phyloP scores from a whole-genome alignment of 2,113 vertebrate genomes.

The Anhinga rufa region DNA sequence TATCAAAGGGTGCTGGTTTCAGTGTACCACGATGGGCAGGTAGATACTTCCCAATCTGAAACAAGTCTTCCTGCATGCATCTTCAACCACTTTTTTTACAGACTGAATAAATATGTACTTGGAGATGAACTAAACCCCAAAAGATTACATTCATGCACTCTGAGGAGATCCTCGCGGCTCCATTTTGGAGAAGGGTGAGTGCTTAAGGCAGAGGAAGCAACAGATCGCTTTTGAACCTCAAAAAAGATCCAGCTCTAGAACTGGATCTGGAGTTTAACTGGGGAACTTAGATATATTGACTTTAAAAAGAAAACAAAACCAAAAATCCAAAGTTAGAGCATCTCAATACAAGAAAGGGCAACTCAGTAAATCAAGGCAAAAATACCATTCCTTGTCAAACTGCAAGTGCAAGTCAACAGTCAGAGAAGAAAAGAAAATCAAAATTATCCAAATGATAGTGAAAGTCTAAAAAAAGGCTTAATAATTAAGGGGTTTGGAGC shows the following conservation, averaged over 20 bases:
- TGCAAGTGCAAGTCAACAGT: neutral
- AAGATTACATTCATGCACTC: neutral
- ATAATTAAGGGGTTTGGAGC: neutral
- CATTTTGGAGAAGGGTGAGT: neutral
- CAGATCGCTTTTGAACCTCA: neutral
- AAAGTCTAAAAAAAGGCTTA: neutral
- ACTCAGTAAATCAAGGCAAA: neutral
- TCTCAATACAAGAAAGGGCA: neutral
- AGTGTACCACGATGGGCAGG: fast-evolving
- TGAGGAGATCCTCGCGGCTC: neutral
- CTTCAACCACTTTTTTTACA: neutral
- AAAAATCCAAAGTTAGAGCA: neutral
- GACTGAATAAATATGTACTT: neutral
- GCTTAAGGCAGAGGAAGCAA: neutral
- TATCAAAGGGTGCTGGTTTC: neutral
- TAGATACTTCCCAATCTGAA: neutral
- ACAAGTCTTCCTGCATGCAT: neutral
- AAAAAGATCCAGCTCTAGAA: neutral
- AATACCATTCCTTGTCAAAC: neutral
- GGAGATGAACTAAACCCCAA: neutral
- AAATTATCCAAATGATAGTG: neutral
- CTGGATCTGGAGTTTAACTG: neutral
- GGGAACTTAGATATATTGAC: neutral
- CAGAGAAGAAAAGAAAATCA: neutral
- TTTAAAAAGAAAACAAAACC: neutral